Conservation (phyloP, 2,888 invertebrate genomes). For the Aporophyla lueneburgensis region DNA sequence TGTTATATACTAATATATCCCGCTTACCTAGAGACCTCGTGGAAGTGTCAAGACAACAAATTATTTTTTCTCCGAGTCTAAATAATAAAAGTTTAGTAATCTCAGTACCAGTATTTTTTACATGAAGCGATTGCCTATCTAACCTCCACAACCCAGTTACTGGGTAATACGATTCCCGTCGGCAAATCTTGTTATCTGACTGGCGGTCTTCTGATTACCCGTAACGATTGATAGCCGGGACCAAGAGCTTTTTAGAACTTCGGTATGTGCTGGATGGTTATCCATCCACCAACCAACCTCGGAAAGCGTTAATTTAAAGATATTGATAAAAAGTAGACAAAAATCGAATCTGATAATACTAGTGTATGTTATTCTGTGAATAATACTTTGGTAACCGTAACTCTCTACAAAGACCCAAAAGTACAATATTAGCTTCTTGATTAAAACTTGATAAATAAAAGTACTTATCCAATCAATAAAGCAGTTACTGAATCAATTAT, state of each 20-base stretch:
- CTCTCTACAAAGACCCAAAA: not conserved
- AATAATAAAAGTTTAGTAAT: not conserved
- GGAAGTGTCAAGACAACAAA: not conserved
- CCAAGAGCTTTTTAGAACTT: not conserved
- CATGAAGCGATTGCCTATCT: not conserved
- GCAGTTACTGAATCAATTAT: not conserved
- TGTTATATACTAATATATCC: too few relatives aligned
- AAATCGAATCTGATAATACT: not conserved
- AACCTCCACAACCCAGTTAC: not conserved
- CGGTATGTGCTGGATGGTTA: not conserved
- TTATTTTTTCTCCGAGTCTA: not conserved
- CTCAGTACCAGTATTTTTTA: not conserved
- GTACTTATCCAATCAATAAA: not conserved
- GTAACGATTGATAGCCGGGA: not conserved
- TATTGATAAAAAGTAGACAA: not conserved
- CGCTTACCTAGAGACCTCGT: not conserved
- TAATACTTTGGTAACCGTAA: not conserved
- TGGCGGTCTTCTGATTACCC: not conserved
- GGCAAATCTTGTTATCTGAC: not conserved
- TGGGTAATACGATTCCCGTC: not conserved
- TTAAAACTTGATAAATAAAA: not conserved
- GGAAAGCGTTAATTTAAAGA: not conserved
- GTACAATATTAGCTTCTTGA: not conserved
- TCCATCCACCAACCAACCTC: not conserved
- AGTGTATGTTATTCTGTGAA: not conserved